Evolutionary conservation across 2,888 invertebrate species (phyloP), one percentile per base, ranked within the genome.

Genomic region (Synergus umbraculus): DNA sequence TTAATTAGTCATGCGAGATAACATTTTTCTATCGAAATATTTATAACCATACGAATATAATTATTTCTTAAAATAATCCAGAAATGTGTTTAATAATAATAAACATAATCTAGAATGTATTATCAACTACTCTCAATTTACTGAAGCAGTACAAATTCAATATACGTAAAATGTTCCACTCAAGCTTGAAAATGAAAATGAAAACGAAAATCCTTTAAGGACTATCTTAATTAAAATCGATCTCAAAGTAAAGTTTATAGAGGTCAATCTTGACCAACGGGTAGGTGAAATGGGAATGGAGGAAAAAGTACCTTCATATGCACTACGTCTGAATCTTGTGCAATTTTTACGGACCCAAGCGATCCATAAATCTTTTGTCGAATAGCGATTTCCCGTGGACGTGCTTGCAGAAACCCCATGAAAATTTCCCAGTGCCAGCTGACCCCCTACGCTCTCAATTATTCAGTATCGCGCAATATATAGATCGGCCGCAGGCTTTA

Each of bases 401-500:
- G 67, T 67, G 67, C 43, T 67, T 80, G 81, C 76, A 73, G 82
- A 78, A 81, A 82, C 78, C 82, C 79, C 84, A 81, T 84, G 84
- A 84, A 84, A 85, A 86, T 85, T 85, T 85, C 79, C 81, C 81
- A 82, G 80, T 81, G 81, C 81, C 82, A 83, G 67, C 83, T 83
- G 83, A 85, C 84, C 83, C 83, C 80, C 15, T 4, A 67, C 46
- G 46, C 44, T 46, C 44, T 88, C 87, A 86, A 88, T 87, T 88
- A 87, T 87, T 88, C 85, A 85, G 84, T 83, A 85, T 84, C 83
- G 86, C 79, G 82, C 81, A 78, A 87, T 84, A 82, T 83, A 83
- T 85, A 82, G 83, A 84, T 85, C 83, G 83, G 84, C 80, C 79
- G 79, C 80, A 81, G 81, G 85, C 85, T 86, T 88, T 86, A 87